Percentiles rank a stretch among this genome's conserved stretches.
Evolutionary conservation across 2,888 invertebrate genomes (phyloP).

Genomic region (Dyspetes luteomarginatus): DNA sequence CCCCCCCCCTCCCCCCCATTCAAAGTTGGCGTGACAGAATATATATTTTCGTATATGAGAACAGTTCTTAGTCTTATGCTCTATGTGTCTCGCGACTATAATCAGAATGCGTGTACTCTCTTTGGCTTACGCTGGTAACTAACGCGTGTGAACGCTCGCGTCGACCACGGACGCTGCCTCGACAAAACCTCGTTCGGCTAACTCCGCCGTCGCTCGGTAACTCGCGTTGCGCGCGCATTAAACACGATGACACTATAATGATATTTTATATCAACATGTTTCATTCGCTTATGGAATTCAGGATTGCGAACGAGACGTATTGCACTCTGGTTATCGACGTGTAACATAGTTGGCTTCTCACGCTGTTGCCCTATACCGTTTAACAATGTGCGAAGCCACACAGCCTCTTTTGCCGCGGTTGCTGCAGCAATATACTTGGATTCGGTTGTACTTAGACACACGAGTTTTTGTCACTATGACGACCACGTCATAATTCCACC

Average conservation of each 20-base stretch:
- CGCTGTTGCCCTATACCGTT: constrained; percentile 21
- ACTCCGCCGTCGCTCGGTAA: constrained; percentile 20
- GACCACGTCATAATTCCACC: constrained; percentile 42
- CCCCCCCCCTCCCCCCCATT: too few species aligned
- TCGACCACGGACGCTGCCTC: not conserved
- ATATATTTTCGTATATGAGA: too few species aligned
- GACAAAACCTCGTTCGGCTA: constrained; percentile 12
- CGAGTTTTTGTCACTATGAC: constrained; percentile 47
- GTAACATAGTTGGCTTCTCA: not conserved
- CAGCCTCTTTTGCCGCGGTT: constrained; percentile 37
- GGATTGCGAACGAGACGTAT: constrained; percentile 54
- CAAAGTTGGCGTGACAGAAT: too few species aligned
- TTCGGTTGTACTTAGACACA: constrained; percentile 40
- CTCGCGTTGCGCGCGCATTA: constrained; percentile 23
- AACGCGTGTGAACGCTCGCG: not conserved
- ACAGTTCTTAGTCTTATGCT: too few species aligned
- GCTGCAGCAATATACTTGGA: constrained; percentile 28
- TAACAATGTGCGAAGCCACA: constrained; percentile 43
- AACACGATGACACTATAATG: constrained; percentile 43
- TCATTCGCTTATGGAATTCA: constrained; percentile 57
- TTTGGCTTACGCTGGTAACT: not conserved
- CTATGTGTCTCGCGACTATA: too few species aligned
- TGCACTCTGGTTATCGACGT: constrained; percentile 58
- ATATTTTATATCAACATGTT: constrained; percentile 56
- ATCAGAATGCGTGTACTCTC: not conserved